A percentile compares a stretch with the other conserved stretches of the same genome.
Conservation (phyloP, 1,140 invertebrate genomes). For the Heterodera schachtii region DNA sequence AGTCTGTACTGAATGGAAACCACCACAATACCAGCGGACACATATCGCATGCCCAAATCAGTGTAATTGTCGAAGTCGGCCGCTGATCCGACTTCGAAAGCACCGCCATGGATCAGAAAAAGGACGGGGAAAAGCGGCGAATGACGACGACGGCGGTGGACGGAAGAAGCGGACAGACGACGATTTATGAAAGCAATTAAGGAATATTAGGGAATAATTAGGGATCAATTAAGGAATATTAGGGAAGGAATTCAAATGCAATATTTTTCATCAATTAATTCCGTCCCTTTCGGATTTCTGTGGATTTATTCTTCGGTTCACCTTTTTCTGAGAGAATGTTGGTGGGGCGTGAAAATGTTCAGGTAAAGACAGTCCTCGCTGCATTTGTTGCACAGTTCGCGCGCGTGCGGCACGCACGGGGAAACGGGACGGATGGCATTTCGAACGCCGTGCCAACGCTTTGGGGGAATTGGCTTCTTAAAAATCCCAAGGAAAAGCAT, state of each 20-base stretch:
- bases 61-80: not conserved
- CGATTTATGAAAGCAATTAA: not conserved
- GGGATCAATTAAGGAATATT: too few relatives aligned
- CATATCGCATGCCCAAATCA: slow-evolving; percentile 4
- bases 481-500: slow-evolving; percentile 1
- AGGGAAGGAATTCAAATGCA: too few relatives aligned
- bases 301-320: too few relatives aligned
- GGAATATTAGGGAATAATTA: not conserved
- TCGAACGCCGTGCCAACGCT: slow-evolving; percentile 34
- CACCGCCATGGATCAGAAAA: slow-evolving; percentile 29
- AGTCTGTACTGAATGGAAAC: slow-evolving; percentile 27
- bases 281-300: too few relatives aligned
- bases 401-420: slow-evolving; percentile 39
- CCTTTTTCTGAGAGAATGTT: not conserved
- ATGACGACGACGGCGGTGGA: not conserved
- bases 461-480: slow-evolving; percentile 38
- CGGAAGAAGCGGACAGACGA: too few relatives aligned
- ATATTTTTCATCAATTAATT: too few relatives aligned
- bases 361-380: slow-evolving; percentile 94
- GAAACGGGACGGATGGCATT: slow-evolving; percentile 21
- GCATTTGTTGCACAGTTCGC: slow-evolving; percentile 41
- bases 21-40: slow-evolving; percentile 22
- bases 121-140: slow-evolving; percentile 27
- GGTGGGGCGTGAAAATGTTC: slow-evolving; percentile 84
- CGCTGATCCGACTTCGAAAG: slow-evolving; percentile 8